phyloP scores from a whole-genome alignment of 2,797 vertebrate species.

The Chromobotia macracanthus region DNA sequence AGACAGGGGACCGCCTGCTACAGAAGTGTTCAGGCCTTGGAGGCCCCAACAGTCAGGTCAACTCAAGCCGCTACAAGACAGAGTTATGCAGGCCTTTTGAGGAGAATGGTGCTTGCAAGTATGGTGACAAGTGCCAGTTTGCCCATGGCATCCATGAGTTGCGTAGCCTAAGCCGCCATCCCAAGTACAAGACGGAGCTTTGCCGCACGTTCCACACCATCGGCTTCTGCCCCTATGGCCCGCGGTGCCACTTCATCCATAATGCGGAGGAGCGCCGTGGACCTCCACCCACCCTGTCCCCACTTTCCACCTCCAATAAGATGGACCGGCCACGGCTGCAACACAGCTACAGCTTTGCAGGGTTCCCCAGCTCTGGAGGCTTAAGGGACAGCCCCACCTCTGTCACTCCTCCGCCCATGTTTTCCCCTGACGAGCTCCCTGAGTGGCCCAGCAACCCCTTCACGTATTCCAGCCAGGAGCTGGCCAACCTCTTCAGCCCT shows the following conservation, averaged over 20 bases:
- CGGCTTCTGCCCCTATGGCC: conserved; percentile 92
- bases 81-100: conserved; percentile 92
- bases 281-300: conserved; percentile 73
- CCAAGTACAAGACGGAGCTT: conserved; percentile 94
- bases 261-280: conserved; percentile 91
- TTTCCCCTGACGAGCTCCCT: conserved; percentile 89
- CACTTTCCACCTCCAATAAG: conserved; percentile 77
- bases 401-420: conserved; percentile 92
- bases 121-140: conserved; percentile 93
- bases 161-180: conserved; percentile 89
- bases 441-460: conserved; percentile 95
- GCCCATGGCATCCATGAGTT: conserved; percentile 92
- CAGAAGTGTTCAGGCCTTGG: conserved; percentile 78
- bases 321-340: conserved; percentile 90
- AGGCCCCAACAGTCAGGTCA: conserved; percentile 83
- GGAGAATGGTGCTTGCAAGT: conserved; percentile 92
- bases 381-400: conserved; percentile 96
- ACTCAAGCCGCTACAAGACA: conserved; percentile 94
- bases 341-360: conserved; percentile 97
- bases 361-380: conserved; percentile 86
- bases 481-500: conserved; percentile 91
- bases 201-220: conserved; percentile 97
- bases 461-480: conserved; percentile 98
- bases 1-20: conserved; percentile 91
- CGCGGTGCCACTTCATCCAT: conserved; percentile 94